phyloP scores from a whole-genome alignment of 2,797 vertebrate genomes.

The Melanotaenia maccullochi region DNA sequence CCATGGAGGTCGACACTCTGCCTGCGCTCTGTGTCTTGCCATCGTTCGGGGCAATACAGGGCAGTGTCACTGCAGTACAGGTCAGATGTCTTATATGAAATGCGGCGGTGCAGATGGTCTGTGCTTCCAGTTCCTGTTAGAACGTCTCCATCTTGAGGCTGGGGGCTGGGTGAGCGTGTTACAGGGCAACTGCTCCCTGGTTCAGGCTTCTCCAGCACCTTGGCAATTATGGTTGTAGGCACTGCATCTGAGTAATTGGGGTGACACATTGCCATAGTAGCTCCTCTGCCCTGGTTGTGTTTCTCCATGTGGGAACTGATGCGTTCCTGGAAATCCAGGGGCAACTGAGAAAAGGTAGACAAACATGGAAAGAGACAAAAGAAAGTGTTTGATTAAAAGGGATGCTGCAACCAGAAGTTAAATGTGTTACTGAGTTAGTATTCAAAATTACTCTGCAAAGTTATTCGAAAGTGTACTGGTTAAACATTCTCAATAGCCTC shows the following conservation, averaged over 20 bases:
- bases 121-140: slow-evolving; percentile 79
- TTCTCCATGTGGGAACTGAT: slow-evolving; percentile 91
- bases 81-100: slow-evolving; percentile 87
- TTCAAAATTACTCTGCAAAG: slow-evolving; percentile 2
- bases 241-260: slow-evolving; percentile 87
- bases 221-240: slow-evolving; percentile 88
- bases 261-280: slow-evolving; percentile 84
- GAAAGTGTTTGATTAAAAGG: slow-evolving; percentile 1
- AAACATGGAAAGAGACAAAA: slow-evolving; percentile 32
- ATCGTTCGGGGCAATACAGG: slow-evolving; percentile 91
- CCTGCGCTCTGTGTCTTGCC: slow-evolving; percentile 82
- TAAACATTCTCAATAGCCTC: slow-evolving; percentile 3
- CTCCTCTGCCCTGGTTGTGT: slow-evolving; percentile 78
- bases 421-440: slow-evolving; percentile 1
- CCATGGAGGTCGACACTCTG: slow-evolving; percentile 89
- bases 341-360: slow-evolving; percentile 81
- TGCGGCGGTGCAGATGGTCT: slow-evolving; percentile 82
- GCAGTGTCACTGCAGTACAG: slow-evolving; percentile 94
- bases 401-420: too few species aligned
- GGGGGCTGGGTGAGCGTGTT: slow-evolving; percentile 86
- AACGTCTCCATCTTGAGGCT: slow-evolving; percentile 83
- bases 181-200: slow-evolving; percentile 86
- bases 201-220: slow-evolving; percentile 92
- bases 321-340: slow-evolving; percentile 91
- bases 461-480: background rate